Evolutionary conservation across 2,797 vertebrate species (phyloP).

Genomic region (Aplochiton taeniatus): DNA sequence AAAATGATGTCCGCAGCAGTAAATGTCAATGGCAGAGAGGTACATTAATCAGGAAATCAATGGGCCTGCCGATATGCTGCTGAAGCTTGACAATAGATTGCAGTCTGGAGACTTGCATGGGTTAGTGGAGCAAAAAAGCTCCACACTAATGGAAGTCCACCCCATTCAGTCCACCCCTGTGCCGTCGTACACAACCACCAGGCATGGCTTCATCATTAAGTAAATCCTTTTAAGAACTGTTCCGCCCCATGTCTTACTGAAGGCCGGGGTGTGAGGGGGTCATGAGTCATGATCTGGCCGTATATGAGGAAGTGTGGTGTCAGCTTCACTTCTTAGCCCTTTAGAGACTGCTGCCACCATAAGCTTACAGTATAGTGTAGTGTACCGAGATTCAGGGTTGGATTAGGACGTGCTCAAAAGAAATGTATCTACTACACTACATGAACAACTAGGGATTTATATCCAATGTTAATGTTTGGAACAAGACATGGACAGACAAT

Average conservation of each 20-base stretch:
- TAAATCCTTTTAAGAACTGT: conserved; percentile 57
- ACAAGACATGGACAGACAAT: too few relatives aligned
- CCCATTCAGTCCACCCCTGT: conserved; percentile 14
- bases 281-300: conserved; percentile 46
- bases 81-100: conserved; percentile 75
- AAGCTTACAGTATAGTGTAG: conserved; percentile 32
- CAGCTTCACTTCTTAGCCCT: conserved; percentile 29
- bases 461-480: too few relatives aligned
- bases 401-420: conserved; percentile 13
- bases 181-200: conserved; percentile 17
- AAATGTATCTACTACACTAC: too few relatives aligned
- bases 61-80: conserved; percentile 77
- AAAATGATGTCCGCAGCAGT: conserved; percentile 87
- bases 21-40: conserved; percentile 81
- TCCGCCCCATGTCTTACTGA: conserved; percentile 33
- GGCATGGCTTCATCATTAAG: conserved; percentile 55
- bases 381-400: conserved; percentile 7
- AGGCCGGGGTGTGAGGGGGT: conserved; percentile 37
- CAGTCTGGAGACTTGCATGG: conserved; percentile 53
- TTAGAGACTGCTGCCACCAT: conserved; percentile 32
- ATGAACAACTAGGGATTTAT: too few relatives aligned
- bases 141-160: conserved; percentile 33
- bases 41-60: conserved; percentile 93
- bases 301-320: conserved; percentile 45
- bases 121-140: conserved; percentile 57